Base-by-base conservation (phyloP, 2,113 vertebrate genomes). In the Paracanthobrama guichenoti region DNA sequence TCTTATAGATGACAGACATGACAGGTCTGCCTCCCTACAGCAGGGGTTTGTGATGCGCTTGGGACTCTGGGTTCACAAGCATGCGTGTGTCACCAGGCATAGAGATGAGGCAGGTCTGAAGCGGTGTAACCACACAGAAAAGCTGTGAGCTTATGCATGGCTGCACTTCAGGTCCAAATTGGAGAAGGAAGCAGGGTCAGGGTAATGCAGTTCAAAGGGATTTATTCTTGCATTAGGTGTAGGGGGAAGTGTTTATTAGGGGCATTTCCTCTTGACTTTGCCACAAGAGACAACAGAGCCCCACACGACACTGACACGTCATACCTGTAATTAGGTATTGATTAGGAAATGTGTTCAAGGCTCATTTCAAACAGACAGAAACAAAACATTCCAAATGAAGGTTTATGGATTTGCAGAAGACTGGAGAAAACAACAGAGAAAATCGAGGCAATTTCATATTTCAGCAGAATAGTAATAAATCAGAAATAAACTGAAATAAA, bases 21-120 rank as follows among this genome's bases (percentile, higher is more conserved):
- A 83, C 86, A 85, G 86, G 88, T 87, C 87, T 86, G 72, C 86
- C 82, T 57, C 55, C 78, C 87, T 87, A 83, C 89, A 83, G 83
- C 82, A 81, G 86, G 50, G 84, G 83, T 50, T 81, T 85, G 48
- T 72, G 82, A 89, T 89, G 88, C 78, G 86, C 81, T 50, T 60
- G 83, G 3, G 62, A 46, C 84, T 59, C 42, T 46, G 60, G 67
- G 60, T 48, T 44, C 44, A 50, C n/a, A 26, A 74, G 78, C 82
- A 71, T 44, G 64, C 6, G 2, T 86, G 57, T 74, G 71, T 62
- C 57, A 26, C 57, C 79, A 66, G 46, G 78, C 55, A 80, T 88
- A 82, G 84, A 89, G 82, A 91, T 86, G 79, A 85, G 64, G 75
- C 76, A 14, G 64, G 53, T 67, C 73, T 86, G 48, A 86, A 76